Conservation (phyloP, 2,888 invertebrate species). For the Rotaria magnacalcarata region DNA sequence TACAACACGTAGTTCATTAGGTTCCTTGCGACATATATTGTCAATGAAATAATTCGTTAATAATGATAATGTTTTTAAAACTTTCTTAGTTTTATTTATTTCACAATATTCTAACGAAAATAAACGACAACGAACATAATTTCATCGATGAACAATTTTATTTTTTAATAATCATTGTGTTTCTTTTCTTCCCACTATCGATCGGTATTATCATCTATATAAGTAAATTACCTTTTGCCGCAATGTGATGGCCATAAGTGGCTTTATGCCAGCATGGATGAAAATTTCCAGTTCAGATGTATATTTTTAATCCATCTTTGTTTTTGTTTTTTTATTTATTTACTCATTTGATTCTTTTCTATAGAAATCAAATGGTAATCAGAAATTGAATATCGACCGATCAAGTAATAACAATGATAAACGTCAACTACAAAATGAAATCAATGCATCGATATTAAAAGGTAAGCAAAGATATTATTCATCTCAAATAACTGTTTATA, state of each 20-base stretch:
- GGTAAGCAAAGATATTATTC: not conserved
- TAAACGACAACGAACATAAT: not conserved
- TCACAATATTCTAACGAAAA: not conserved
- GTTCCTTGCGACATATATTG: too few relatives aligned
- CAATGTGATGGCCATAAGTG: slow-evolving; percentile 18
- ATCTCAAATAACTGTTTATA: not conserved
- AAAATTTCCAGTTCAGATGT: slow-evolving; percentile 25
- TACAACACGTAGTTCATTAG: too few relatives aligned
- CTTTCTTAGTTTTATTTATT: not conserved
- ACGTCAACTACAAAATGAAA: not conserved
- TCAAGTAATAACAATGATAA: not conserved
- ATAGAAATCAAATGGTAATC: slow-evolving; percentile 1
- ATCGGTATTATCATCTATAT: too few relatives aligned
- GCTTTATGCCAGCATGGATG: slow-evolving; percentile 34
- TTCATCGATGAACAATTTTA: too few relatives aligned
- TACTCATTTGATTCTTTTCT: not conserved
- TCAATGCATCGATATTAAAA: not conserved
- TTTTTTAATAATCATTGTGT: too few relatives aligned
- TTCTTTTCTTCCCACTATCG: too few relatives aligned
- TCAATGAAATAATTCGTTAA: too few relatives aligned
- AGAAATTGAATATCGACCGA: not conserved
- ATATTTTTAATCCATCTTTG: not conserved
- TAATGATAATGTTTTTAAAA: too few relatives aligned
- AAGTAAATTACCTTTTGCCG: not conserved
- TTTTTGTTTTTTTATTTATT: too few relatives aligned